Percentiles rank a stretch among this genome's conserved stretches.
These are phyloP conservation scores for Mus caroli DNA, from an alignment of 2,797 vertebrate species.

Conservation along the genomic window DNA sequence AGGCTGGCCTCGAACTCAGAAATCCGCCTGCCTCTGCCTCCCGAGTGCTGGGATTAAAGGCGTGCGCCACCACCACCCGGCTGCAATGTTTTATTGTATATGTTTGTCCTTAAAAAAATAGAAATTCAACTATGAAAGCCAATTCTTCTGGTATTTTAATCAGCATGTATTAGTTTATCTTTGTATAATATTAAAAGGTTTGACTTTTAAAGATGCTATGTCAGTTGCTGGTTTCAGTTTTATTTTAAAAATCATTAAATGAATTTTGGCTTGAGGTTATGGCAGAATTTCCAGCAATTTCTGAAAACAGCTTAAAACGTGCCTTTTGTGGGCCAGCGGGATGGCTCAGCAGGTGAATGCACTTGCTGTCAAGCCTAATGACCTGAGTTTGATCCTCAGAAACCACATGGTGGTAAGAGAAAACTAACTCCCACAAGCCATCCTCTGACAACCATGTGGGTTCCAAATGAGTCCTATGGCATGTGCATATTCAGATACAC, in stretches of 20 bases:
- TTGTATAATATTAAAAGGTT: background rate
- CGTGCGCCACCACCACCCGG: too few species aligned
- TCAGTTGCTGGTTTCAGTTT: background rate
- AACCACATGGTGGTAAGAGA: background rate
- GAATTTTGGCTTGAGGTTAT: background rate
- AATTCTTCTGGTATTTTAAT: background rate
- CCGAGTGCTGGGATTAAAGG: too few species aligned
- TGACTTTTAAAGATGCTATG: background rate
- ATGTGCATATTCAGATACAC: background rate
- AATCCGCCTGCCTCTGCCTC: too few species aligned
- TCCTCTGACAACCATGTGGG: background rate
- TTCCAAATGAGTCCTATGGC: background rate
- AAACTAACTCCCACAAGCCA: background rate
- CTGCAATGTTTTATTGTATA: background rate
- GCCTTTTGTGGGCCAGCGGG: background rate
- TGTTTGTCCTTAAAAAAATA: background rate
- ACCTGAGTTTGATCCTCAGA: background rate
- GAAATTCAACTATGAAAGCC: background rate
- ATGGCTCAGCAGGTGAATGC: background rate
- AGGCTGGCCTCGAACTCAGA: too few species aligned
- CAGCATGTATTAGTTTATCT: background rate
- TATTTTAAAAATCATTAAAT: background rate
- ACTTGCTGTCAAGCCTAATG: background rate
- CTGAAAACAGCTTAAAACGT: background rate
- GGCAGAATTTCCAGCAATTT: background rate